These are phyloP conservation scores for Tolypeutes matacus DNA, from an alignment of 2,797 vertebrate species.

Conservation along the genomic window DNA sequence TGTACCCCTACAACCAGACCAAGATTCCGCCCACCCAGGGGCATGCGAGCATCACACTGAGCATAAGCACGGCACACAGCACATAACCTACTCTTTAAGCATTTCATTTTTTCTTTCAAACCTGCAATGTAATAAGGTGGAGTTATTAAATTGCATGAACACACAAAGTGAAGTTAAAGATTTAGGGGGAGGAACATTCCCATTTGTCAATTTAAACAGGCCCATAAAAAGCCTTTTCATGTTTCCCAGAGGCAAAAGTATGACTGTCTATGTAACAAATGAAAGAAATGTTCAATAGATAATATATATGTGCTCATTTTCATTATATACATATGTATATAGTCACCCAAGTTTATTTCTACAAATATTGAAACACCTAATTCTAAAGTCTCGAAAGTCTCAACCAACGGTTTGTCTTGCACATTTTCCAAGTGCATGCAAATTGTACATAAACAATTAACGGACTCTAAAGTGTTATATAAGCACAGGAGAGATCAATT, in stretches of 20 bases:
- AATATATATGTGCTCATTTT: neutral
- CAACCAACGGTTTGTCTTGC: neutral
- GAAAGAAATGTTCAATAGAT: neutral
- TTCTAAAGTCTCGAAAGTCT: slow-evolving; percentile 8
- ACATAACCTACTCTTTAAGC: slow-evolving; percentile 88
- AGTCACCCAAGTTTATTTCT: neutral
- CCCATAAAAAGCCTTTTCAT: neutral
- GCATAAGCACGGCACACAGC: slow-evolving; percentile 77
- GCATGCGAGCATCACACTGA: slow-evolving; percentile 64
- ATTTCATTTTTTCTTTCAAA: slow-evolving; percentile 90
- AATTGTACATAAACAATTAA: too few species aligned
- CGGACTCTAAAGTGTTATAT: neutral
- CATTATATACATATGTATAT: neutral
- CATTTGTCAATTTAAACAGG: neutral
- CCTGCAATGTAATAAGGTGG: slow-evolving; percentile 87
- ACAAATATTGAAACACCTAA: neutral
- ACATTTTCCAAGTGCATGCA: neutral
- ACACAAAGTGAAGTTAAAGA: neutral
- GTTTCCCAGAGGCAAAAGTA: neutral
- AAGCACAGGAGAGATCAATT: neutral
- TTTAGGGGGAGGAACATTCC: neutral
- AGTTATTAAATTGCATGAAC: slow-evolving; percentile 61
- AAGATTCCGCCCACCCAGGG: slow-evolving; percentile 63
- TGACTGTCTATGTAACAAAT: neutral
- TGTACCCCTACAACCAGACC: slow-evolving; percentile 87